Evolutionary conservation across 2,888 invertebrate genomes (phyloP).

Genomic region (Chrysotoxum bicinctum): DNA sequence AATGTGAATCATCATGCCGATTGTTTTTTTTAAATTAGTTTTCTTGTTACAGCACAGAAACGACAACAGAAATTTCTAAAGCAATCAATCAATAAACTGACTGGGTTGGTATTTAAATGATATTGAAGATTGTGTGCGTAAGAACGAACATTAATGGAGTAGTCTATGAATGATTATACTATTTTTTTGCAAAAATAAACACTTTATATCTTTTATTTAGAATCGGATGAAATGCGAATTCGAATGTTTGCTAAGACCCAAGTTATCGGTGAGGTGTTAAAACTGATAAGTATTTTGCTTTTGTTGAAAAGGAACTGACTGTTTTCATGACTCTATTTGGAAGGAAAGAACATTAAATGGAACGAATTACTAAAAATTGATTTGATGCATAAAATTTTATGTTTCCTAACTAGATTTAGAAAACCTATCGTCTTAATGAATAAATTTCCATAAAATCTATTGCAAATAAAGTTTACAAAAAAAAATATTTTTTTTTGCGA

Average conservation of each 20-base stretch:
- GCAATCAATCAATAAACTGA: neutral
- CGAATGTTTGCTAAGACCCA: neutral
- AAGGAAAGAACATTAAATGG: neutral
- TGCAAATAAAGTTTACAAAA: too few species aligned
- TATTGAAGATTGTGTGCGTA: neutral
- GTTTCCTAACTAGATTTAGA: neutral
- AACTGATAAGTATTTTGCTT: neutral
- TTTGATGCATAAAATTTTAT: neutral
- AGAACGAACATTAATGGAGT: neutral
- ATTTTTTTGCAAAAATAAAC: constrained; percentile 1
- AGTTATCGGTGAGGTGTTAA: neutral
- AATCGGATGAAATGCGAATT: neutral
- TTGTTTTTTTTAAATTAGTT: constrained; percentile 31
- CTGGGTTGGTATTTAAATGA: neutral
- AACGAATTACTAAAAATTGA: neutral
- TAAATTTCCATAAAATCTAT: neutral
- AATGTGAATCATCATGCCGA: constrained; percentile 39
- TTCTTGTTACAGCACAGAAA: constrained; percentile 7
- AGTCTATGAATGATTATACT: constrained; percentile 2
- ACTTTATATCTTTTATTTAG: neutral
- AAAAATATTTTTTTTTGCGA: too few species aligned
- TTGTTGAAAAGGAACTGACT: neutral
- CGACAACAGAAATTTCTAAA: constrained; percentile 1
- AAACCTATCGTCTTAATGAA: neutral
- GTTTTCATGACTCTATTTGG: neutral